Evolutionary conservation across 2,113 vertebrate genomes (phyloP).

Genomic region (Calyptomena viridis): DNA sequence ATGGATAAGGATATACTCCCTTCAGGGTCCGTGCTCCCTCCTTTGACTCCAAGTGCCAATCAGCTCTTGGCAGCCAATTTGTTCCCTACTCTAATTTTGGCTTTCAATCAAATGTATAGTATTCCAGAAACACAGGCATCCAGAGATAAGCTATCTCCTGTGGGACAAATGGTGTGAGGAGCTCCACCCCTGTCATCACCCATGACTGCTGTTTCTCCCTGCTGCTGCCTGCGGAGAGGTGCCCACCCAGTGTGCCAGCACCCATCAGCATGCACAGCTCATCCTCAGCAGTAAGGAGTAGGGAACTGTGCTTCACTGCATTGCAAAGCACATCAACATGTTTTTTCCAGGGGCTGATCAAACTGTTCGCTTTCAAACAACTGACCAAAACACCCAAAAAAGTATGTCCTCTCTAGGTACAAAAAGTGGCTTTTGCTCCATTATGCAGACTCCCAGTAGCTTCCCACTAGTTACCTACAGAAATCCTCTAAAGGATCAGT

Average conservation of each 20-base stretch:
- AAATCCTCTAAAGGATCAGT: not conserved
- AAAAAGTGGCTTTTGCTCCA: not conserved
- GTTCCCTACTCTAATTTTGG: slow-evolving; percentile 3
- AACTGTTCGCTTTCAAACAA: not conserved
- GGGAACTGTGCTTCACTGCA: not conserved
- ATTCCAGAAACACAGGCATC: slow-evolving; percentile 64
- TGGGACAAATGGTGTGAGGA: slow-evolving; percentile 56
- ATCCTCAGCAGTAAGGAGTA: not conserved
- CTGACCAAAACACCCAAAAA: not conserved
- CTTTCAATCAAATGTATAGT: slow-evolving; percentile 57
- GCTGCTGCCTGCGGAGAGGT: not conserved
- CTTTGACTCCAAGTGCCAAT: slow-evolving; percentile 16
- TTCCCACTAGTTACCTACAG: not conserved
- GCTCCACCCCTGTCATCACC: slow-evolving; percentile 1
- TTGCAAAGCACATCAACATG: not conserved
- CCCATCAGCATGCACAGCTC: rapidly evolving
- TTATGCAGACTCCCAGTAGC: not conserved
- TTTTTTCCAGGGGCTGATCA: not conserved
- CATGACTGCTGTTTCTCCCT: not conserved
- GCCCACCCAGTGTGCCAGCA: rapidly evolving
- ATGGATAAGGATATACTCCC: not conserved
- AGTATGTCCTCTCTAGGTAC: not conserved
- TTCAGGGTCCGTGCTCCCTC: not conserved
- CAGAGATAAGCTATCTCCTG: slow-evolving; percentile 77
- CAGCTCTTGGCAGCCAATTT: slow-evolving; percentile 25